Percentiles rank a stretch among this genome's conserved stretches.
These are phyloP conservation scores for Eueides isabella DNA, from an alignment of 1,140 invertebrate species.

Conservation along the genomic window DNA sequence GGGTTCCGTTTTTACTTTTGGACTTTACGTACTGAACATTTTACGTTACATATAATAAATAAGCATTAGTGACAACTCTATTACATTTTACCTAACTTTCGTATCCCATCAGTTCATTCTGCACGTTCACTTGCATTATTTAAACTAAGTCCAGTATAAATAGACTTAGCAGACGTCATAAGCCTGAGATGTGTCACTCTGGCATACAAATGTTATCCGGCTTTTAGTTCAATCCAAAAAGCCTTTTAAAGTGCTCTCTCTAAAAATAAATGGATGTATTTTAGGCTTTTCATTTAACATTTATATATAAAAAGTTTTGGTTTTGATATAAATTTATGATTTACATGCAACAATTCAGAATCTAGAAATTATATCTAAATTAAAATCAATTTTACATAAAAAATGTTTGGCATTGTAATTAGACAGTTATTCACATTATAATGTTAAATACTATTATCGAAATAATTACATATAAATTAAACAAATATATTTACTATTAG, in stretches of 20 bases:
- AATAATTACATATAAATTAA: no score
- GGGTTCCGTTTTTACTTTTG: no score
- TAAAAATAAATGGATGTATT: slow-evolving; percentile 29
- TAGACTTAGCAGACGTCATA: slow-evolving; percentile 11
- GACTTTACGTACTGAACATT: no score
- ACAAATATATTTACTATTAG: no score
- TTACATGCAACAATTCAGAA: neutral
- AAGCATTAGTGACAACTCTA: no score
- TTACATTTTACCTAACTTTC: neutral
- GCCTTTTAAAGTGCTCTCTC: slow-evolving; percentile 30
- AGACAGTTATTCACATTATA: no score
- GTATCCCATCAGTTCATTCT: neutral
- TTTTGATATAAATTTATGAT: neutral
- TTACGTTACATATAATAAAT: no score
- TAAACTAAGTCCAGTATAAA: neutral
- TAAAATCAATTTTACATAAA: no score
- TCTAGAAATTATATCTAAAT: no score
- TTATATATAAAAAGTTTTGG: slow-evolving; percentile 14
- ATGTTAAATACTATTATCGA: no score
- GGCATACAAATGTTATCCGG: slow-evolving; percentile 31
- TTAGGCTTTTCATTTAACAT: slow-evolving; percentile 14
- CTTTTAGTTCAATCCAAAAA: slow-evolving; percentile 37
- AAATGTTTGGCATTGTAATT: no score
- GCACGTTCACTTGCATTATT: no score
- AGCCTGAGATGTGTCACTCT: slow-evolving; percentile 27